Base-by-base conservation (phyloP, 2,888 invertebrate species). In the Chymomyza procnemis region DNA sequence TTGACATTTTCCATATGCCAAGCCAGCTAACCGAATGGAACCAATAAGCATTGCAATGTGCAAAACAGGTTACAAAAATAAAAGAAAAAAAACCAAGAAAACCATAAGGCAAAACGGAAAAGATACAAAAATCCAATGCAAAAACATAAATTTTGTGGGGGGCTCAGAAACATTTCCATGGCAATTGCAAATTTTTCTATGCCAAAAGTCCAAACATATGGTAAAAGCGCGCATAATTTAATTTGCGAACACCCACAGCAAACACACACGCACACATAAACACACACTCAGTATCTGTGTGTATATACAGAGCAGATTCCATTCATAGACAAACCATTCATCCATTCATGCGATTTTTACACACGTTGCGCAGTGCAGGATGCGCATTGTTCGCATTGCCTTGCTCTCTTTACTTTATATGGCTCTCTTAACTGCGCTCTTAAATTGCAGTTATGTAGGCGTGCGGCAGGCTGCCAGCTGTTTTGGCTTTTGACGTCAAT, bases 331-430 rank as follows among this genome's bases (percentile, higher is more conserved):
- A 58, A 41, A 54, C 72, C 64, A 76, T 66, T 77, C 87, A 81
- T 66, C 79, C 87, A 81, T 87, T 81, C 81, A 81, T 81, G 78
- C 83, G 83, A 68, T 68, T 61, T 79, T 85, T 71, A 73, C 85
- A 85, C 85, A 78, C 84, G 86, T 80, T 85, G 85, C 85, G 85
- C 88, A 74, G 69, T 76, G 76, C 75, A 83, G 79, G 87, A 87
- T 85, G 88, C 85, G 85, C 85, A 70, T 64, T 68, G 71, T 63
- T 63, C 61, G 54, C 6, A 8, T 34, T 34, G 34, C 34, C 34
- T 4, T 26, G 26, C 26, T 26, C 26, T 41, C 2, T 41, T 41
- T 34, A 34, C 5, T 34, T 1, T 12, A 41, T 1, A 8, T 54
- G 22, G 56, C 71, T 69, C 79, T 80, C 73, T 73, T 68, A 58